Percentiles rank a stretch among this genome's conserved stretches.
These are phyloP conservation scores for Mantis religiosa DNA, from an alignment of 2,888 invertebrate genomes.

Conservation along the genomic window DNA sequence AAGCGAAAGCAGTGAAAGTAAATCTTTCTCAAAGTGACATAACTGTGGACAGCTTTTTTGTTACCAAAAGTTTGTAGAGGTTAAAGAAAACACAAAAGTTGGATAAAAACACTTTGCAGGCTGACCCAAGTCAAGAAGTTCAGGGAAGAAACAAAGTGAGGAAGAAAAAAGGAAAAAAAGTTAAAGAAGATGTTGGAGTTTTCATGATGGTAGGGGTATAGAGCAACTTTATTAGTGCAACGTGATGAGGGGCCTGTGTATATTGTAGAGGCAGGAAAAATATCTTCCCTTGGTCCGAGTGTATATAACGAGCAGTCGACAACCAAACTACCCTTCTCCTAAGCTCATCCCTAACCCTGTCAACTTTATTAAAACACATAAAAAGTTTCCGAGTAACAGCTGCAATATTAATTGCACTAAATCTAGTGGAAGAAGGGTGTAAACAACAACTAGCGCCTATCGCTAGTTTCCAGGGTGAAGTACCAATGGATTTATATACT, in stretches of 20 bases:
- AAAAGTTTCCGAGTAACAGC: background rate
- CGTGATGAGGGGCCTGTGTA: background rate
- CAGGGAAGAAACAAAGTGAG: background rate
- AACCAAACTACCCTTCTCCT: too few relatives aligned
- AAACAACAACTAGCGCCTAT: background rate
- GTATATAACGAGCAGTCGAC: background rate
- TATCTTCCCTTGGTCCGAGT: background rate
- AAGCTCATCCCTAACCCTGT: background rate
- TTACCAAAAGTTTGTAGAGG: background rate
- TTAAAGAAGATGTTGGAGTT: background rate
- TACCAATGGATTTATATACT: too few relatives aligned
- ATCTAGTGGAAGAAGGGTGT: background rate
- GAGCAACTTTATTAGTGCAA: background rate
- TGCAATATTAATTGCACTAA: background rate
- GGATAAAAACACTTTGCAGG: background rate
- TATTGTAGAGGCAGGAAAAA: background rate
- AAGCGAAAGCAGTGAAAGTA: too few relatives aligned
- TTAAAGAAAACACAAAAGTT: background rate
- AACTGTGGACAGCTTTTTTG: background rate
- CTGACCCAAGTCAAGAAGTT: background rate
- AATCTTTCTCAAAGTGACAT: background rate
- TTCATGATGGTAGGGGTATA: background rate
- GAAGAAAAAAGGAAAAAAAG: too few relatives aligned
- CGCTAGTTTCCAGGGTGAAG: background rate
- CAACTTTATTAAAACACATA: background rate